A percentile compares a stretch with the other conserved stretches of the same genome.
Conservation (phyloP, 1,140 invertebrate species). For the Orius insidiosus region DNA sequence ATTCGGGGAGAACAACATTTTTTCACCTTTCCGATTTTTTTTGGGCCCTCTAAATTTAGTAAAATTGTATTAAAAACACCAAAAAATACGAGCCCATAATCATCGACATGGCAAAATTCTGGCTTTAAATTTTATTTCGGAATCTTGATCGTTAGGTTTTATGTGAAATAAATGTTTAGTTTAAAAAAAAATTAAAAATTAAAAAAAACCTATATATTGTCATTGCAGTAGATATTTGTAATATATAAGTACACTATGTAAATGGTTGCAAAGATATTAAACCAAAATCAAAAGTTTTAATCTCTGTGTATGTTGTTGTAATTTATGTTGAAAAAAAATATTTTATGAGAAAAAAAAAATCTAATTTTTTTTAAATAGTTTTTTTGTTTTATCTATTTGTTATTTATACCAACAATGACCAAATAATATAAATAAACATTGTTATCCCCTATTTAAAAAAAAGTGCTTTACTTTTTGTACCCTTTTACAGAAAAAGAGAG, state of each 20-base stretch:
- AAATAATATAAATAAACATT: constrained; percentile 17
- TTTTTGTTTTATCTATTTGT: constrained; percentile 15
- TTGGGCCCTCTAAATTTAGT: constrained; percentile 6
- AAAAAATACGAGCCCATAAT: constrained; percentile 2
- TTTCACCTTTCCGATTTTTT: neutral
- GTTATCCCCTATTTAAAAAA: constrained; percentile 17
- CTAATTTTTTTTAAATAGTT: constrained; percentile 11
- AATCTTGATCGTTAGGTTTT: constrained; percentile 7
- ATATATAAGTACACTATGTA: constrained; percentile 1
- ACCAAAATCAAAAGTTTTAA: constrained; percentile 10
- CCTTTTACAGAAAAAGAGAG: neutral
- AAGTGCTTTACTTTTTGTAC: neutral
- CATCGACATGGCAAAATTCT: constrained; percentile 5
- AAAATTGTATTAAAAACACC: constrained; percentile 2
- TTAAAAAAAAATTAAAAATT: constrained; percentile 1
- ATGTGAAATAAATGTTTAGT: constrained; percentile 12
- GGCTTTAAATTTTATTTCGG: constrained; percentile 12
- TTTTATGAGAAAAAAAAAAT: neutral
- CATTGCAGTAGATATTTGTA: constrained; percentile 4
- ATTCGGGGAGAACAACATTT: constrained; percentile 6
- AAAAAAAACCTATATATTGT: constrained; percentile 6
- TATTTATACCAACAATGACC: constrained; percentile 18
- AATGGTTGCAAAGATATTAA: constrained; percentile 1
- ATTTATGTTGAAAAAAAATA: constrained; percentile 14
- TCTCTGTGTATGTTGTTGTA: constrained; percentile 11